A percentile compares a stretch with the other conserved stretches of the same genome.
Evolutionary conservation across 2,888 invertebrate genomes (phyloP).

Genomic region (Campopleginae sp.): DNA sequence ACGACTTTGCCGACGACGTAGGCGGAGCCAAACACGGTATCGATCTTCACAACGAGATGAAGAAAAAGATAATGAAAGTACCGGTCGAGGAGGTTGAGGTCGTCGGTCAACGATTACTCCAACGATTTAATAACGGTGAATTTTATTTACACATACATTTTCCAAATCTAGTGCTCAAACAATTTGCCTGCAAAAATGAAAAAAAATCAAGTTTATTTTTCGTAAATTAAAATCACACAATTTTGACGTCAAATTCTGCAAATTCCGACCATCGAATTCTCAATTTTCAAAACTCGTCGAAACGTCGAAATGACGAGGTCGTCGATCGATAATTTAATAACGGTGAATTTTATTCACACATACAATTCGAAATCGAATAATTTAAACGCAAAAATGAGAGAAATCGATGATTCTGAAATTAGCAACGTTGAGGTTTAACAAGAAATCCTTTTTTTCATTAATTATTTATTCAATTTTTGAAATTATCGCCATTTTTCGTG

Average conservation of each 20-base stretch:
- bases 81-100: conserved; percentile 97
- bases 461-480: too few species aligned
- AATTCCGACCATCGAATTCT: too few species aligned
- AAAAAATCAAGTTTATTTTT: not conserved
- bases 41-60: conserved; percentile 97
- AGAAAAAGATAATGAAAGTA: conserved; percentile 96
- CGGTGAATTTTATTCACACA: conserved; percentile 66
- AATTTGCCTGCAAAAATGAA: not conserved
- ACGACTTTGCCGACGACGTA: conserved; percentile 98
- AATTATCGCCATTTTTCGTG: too few species aligned
- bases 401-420: too few species aligned
- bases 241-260: too few species aligned
- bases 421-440: too few species aligned
- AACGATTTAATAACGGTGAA: conserved; percentile 85
- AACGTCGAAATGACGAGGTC: conserved; percentile 88
- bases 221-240: too few species aligned
- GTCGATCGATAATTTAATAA: conserved; percentile 90
- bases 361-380: not conserved
- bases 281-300: too few species aligned
- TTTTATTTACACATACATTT: not conserved
- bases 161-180: not conserved
- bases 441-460: too few species aligned
- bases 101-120: conserved; percentile 91
- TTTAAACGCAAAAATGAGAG: not conserved
- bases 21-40: conserved; percentile 95